These are phyloP conservation scores for Planiliza haematocheilus DNA, from an alignment of 2,113 vertebrate species.

Conservation along the genomic window DNA sequence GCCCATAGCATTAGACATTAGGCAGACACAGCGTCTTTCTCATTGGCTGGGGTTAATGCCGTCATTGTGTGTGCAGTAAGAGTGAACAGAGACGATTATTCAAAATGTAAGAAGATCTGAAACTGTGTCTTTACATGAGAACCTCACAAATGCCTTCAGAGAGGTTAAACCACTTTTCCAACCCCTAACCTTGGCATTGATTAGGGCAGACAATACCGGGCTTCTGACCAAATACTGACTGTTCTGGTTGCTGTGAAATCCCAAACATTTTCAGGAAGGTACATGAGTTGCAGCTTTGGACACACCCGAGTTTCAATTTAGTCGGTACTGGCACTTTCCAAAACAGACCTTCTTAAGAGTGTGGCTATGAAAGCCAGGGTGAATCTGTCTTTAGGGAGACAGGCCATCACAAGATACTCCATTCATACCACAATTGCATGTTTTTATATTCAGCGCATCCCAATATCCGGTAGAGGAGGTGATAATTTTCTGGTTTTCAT, in stretches of 20 bases:
- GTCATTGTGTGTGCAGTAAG: not conserved
- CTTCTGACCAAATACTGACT: not conserved
- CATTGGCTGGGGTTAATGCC: too few relatives aligned
- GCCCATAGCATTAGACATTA: too few relatives aligned
- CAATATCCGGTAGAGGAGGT: too few relatives aligned
- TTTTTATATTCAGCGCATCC: too few relatives aligned
- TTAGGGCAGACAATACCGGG: too few relatives aligned
- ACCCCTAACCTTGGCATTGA: not conserved
- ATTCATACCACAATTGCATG: not conserved
- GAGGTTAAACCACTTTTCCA: too few relatives aligned
- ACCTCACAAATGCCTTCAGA: not conserved
- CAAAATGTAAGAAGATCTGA: not conserved
- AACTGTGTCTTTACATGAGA: not conserved
- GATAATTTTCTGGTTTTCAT: too few relatives aligned
- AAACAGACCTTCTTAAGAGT: slow-evolving; percentile 1
- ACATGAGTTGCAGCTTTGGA: slow-evolving; percentile 12
- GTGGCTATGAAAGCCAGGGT: not conserved
- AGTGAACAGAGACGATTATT: not conserved
- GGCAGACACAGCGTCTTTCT: not conserved
- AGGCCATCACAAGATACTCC: not conserved
- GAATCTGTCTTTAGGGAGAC: not conserved
- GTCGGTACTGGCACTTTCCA: slow-evolving; percentile 5
- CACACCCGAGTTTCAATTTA: slow-evolving; percentile 22
- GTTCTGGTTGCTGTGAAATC: not conserved
- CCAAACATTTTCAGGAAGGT: slow-evolving; percentile 1